Base-by-base conservation (phyloP, 2,888 invertebrate species). In the Polyploca ridens region DNA sequence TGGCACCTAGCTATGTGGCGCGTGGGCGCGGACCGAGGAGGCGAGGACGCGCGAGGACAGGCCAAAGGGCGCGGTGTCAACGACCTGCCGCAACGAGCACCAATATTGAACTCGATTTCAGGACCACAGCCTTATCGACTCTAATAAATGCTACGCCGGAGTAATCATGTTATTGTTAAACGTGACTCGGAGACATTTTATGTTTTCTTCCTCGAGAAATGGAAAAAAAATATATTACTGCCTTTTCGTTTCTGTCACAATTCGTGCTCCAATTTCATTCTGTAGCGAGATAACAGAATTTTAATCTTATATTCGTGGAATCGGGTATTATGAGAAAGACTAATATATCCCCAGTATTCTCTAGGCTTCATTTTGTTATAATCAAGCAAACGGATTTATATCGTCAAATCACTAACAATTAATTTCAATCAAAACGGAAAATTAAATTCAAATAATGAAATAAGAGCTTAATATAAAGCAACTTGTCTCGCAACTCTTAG, bases 121-220 rank as follows among this genome's bases (percentile, higher is more conserved):
- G 72, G 74, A 78, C 76, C 79, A 76, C 74, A 73, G 69, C 70
- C 73, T 72, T 46, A 66, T 67, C 71, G 70, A 71, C 64, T 73
- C 74, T 79, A 79, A 83, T 85, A 82, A 83, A 82, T 76, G 78
- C 76, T 80, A 78, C 71, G 70, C 74, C 73, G 70, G 74, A 73
- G 78, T 81, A 79, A 78, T 82, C 76, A 74, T 73, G 72, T 78
- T 79, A 76, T 77, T 75, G 74, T 73, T 67, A 71, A 72, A 72
- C 72, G 67, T 73, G 70, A 70, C 70, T 70, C 62, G 64, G 33
- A 49, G 57, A 58, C 58, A 49, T 67, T 71, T 54, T 61, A 41
- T 61, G 61, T 61, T 61, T 44, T 61, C 54, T 61, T 61, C 44
- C 61, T 44, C 33, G 61, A 13, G 27, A 27, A 61, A 19, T n/a